Percentiles rank a stretch among this genome's conserved stretches.
Evolutionary conservation across 2,797 vertebrate genomes (phyloP).

Genomic region (Phoebastria nigripes): DNA sequence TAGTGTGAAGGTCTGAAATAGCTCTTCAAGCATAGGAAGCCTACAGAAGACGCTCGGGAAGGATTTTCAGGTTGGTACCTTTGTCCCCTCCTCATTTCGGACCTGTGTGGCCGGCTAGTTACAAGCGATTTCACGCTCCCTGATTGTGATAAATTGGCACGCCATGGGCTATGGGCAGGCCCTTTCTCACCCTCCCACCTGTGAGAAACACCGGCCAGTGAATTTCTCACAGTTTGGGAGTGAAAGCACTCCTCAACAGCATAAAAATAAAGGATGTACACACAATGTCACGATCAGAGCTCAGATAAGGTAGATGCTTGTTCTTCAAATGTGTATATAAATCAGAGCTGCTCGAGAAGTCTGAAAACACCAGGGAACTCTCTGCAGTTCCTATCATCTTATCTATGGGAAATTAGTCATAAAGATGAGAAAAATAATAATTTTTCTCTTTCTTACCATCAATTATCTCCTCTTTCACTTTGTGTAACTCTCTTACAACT

Average conservation of each 20-base stretch:
- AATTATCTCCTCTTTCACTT: slow-evolving; percentile 98
- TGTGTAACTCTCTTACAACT: slow-evolving; percentile 97
- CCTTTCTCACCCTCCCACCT: slow-evolving; percentile 3
- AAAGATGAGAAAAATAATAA: slow-evolving; percentile 64
- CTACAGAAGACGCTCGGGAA: not conserved
- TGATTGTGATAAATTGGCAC: not conserved
- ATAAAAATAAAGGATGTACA: slow-evolving; percentile 11
- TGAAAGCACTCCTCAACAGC: not conserved
- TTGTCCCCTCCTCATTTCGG: not conserved
- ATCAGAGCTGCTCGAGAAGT: slow-evolving; percentile 16
- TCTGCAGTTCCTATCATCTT: slow-evolving; percentile 48
- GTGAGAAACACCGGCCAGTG: not conserved
- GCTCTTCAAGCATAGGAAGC: not conserved
- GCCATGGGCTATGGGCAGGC: not conserved
- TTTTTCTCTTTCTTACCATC: slow-evolving; percentile 85
- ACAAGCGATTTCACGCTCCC: not conserved
- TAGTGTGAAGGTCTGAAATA: not conserved
- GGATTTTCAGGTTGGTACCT: not conserved
- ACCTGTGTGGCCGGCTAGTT: not conserved
- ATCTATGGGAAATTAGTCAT: slow-evolving; percentile 49
- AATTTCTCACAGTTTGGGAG: slow-evolving; percentile 24
- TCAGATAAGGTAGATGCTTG: not conserved
- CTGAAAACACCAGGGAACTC: slow-evolving; percentile 30
- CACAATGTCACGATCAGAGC: not conserved
- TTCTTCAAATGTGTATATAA: not conserved